Percentiles rank a stretch among this genome's conserved stretches.
Conservation (phyloP, 1,140 invertebrate species). For the Doryteuthis pealeii region DNA sequence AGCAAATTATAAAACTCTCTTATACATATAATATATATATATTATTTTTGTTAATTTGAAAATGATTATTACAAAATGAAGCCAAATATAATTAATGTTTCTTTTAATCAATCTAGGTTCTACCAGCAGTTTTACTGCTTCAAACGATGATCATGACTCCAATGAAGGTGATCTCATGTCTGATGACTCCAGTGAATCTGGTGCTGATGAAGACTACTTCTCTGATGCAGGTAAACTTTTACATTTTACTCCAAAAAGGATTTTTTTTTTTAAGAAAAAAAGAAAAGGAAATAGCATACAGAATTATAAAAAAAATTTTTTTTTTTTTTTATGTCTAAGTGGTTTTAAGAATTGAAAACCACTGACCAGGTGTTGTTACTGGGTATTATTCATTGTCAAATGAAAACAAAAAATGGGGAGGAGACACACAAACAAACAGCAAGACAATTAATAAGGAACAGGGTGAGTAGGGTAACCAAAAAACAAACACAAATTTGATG, state of each 20-base stretch:
- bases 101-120: constrained; percentile 45
- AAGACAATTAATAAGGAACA: no score
- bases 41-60: no score
- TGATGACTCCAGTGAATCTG: constrained; percentile 19
- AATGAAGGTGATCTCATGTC: constrained; percentile 29
- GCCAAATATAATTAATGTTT: neutral
- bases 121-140: constrained; percentile 33
- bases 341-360: neutral
- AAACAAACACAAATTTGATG: no score
- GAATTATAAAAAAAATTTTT: no score
- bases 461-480: no score
- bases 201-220: constrained; percentile 38
- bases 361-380: neutral
- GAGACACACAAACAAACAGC: no score
- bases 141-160: constrained; percentile 37
- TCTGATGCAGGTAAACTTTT: constrained; percentile 30
- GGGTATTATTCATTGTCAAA: no score
- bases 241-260: constrained; percentile 28
- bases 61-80: no score
- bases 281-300: no score
- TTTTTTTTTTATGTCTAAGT: neutral
- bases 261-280: constrained; percentile 25
- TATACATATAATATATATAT: no score
- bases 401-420: no score
- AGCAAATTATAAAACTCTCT: no score